Evolutionary conservation across 1,140 invertebrate species (phyloP).

Genomic region (Campoletis sonorensis): DNA sequence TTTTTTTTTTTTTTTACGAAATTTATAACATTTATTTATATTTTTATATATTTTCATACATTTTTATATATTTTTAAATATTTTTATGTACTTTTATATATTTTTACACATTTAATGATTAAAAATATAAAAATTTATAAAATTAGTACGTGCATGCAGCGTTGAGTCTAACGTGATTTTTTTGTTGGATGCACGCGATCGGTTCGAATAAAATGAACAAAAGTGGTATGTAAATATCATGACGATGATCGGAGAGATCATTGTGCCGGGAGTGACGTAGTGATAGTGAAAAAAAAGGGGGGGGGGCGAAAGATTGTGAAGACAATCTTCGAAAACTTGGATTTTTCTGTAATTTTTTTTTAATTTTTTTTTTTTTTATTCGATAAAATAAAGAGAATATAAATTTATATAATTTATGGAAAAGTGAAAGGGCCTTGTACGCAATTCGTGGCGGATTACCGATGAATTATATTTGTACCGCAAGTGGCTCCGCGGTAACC

Average conservation of each 20-base stretch:
- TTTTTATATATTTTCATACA: too few relatives aligned
- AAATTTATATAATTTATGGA: not conserved
- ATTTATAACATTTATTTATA: too few relatives aligned
- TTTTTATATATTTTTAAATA: too few relatives aligned
- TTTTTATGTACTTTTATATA: too few relatives aligned
- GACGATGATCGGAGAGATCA: not conserved
- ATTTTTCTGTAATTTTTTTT: not conserved
- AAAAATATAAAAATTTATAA: too few relatives aligned
- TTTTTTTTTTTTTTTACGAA: too few relatives aligned
- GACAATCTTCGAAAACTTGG: too few relatives aligned
- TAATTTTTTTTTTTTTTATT: too few relatives aligned
- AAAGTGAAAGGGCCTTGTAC: slow-evolving; percentile 33
- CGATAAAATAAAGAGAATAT: not conserved
- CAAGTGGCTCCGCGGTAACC: not conserved
- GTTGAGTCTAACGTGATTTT: not conserved
- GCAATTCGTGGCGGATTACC: slow-evolving; percentile 28
- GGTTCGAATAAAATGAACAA: not conserved
- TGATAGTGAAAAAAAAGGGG: too few relatives aligned
- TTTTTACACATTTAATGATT: too few relatives aligned
- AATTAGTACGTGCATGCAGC: not conserved
- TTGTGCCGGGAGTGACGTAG: not conserved
- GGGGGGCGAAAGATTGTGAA: too few relatives aligned
- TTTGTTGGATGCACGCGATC: not conserved
- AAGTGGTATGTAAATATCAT: slow-evolving; percentile 16
- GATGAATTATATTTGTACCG: slow-evolving; percentile 26